Percentiles rank a stretch among this genome's conserved stretches.
Evolutionary conservation across 1,140 invertebrate genomes (phyloP).

Genomic region (Chrysoperla carnea): DNA sequence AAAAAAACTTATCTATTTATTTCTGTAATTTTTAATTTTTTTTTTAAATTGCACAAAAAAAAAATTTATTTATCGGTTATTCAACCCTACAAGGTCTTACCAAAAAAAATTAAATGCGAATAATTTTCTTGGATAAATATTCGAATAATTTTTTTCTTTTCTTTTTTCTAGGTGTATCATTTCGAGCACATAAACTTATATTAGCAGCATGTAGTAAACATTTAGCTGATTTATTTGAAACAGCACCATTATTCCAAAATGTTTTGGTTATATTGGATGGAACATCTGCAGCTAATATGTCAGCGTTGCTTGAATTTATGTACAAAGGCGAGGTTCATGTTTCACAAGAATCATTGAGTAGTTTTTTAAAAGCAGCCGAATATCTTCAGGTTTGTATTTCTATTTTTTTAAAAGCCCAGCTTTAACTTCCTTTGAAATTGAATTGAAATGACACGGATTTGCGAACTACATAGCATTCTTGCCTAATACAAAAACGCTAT

Average conservation of each 20-base stretch:
- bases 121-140: too few species aligned
- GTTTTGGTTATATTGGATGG: conserved; percentile 77
- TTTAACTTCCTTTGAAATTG: conserved; percentile 6
- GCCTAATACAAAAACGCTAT: background rate
- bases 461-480: background rate
- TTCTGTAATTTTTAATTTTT: too few species aligned
- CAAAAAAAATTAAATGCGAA: too few species aligned
- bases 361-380: conserved; percentile 79
- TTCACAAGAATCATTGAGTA: conserved; percentile 71
- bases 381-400: conserved; percentile 50
- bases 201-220: conserved; percentile 86
- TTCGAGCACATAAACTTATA: conserved; percentile 81
- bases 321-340: conserved; percentile 85
- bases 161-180: conserved; percentile 58
- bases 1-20: too few species aligned
- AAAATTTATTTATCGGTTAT: too few species aligned
- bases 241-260: conserved; percentile 61
- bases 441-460: background rate
- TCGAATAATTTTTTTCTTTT: conserved; percentile 5
- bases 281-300: conserved; percentile 73
- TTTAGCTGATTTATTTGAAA: conserved; percentile 81
- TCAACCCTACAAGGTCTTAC: too few species aligned
- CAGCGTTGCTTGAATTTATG: conserved; percentile 81
- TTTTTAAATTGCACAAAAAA: too few species aligned
- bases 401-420: background rate